These are phyloP conservation scores for Clarias platycephalus DNA, from an alignment of 2,797 vertebrate genomes.

Conservation along the genomic window DNA sequence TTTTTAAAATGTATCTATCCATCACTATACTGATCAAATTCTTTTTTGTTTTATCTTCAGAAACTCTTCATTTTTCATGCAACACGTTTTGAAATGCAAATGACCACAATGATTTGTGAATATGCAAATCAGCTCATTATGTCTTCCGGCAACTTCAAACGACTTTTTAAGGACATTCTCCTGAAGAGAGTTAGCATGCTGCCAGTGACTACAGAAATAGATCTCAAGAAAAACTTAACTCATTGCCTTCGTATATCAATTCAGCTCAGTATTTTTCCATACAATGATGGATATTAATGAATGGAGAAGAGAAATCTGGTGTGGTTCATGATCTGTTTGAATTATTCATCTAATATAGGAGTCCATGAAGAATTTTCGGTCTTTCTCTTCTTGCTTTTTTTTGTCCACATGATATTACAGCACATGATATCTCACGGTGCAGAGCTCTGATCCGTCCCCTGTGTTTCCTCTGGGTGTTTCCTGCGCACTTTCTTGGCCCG, in stretches of 20 bases:
- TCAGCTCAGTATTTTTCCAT: neutral
- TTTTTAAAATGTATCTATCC: neutral
- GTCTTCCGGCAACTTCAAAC: neutral
- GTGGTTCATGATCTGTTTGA: neutral
- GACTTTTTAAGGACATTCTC: neutral
- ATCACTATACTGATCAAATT: neutral
- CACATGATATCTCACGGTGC: neutral
- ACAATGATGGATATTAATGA: constrained; percentile 1
- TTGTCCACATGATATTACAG: neutral
- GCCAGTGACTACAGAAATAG: neutral
- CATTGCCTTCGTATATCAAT: neutral
- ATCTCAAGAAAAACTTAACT: neutral
- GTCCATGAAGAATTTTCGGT: neutral
- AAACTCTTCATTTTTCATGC: neutral
- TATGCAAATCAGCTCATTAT: neutral
- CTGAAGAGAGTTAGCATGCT: neutral
- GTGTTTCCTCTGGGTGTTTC: constrained; percentile 24
- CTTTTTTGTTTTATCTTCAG: neutral
- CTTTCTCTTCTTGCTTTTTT: neutral
- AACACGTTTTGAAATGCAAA: no score
- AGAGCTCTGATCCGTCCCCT: neutral
- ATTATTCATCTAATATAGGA: neutral
- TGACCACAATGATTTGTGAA: neutral
- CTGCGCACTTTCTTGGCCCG: constrained; percentile 13
- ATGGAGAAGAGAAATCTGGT: constrained; percentile 1